Base-by-base conservation (phyloP, 1,140 invertebrate species). In the Drosophila yakuba region DNA sequence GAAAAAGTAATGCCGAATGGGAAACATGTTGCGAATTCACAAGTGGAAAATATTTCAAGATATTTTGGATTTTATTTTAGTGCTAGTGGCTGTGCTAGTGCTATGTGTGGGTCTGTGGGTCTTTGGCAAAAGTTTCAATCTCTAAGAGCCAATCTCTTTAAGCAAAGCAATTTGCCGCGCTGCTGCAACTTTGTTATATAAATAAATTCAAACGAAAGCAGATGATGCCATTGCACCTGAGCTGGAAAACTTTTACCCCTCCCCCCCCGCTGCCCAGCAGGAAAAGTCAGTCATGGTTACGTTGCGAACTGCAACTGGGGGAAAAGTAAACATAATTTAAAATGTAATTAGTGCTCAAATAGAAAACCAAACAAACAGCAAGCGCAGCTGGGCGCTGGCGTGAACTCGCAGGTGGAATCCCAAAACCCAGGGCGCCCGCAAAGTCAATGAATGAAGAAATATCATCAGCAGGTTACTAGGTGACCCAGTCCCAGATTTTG, bases 321-420 rank as follows among this genome's bases (percentile, higher is more conserved):
- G 77, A 80, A 89, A 90, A 78, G 84, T 85, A 89, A 89, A 89
- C 86, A 89, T 89, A 89, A 90, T 89, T 89, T 89, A 89, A 89
- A 89, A 89, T 89, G 84, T 89, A 89, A 89, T 89, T 89, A 89
- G 84, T 89, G 84, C 80, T 89, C 84, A 89, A 89, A 89, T 89
- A 89, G 80, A 84, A 89, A 89, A 83, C 80, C 85, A 89, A 84
- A 89, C 80, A 88, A 88, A 88, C 80, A 80, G 68, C 63, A 63
- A 73, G 43, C 62, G 35, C 74, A 56, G 48, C 39, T 55, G 66
- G 64, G 77, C 72, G 73, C 72, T 75, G 59, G 73, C 59, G 61
- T 57, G 36, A 56, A 47, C 23, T 14, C 39, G 14, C 4, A 11
- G 44, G 50, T 48, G 32, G 32, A 28, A 48, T 28, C 47, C 23